phyloP scores from a whole-genome alignment of 2,113 vertebrate genomes.

The Daubentonia madagascariensis region DNA sequence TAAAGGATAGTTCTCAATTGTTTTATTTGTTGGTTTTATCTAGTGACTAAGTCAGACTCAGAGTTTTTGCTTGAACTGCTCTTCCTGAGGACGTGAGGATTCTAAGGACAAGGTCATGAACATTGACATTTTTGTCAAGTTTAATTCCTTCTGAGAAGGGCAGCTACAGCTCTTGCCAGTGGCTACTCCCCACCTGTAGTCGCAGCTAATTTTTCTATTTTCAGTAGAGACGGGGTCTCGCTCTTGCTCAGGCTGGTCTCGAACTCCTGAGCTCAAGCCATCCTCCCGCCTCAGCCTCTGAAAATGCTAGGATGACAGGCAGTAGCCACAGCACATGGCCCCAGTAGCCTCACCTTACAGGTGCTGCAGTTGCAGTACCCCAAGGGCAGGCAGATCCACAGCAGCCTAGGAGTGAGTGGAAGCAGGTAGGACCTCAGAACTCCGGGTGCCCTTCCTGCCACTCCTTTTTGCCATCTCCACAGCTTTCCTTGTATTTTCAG shows the following conservation, averaged over 20 bases:
- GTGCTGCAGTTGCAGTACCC: neutral
- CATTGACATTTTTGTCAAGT: neutral
- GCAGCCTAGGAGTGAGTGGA: accelerated
- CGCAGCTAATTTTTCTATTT: no score
- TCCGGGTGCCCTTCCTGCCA: no score
- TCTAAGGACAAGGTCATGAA: neutral
- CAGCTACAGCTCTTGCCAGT: neutral
- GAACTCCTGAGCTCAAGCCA: no score
- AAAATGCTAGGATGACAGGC: no score
- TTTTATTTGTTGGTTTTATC: neutral
- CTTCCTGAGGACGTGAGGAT: neutral
- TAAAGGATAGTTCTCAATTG: neutral
- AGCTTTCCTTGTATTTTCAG: neutral
- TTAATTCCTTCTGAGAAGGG: neutral
- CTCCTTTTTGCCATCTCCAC: neutral
- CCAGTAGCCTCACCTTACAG: neutral
- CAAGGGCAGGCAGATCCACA: neutral
- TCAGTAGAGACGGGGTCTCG: no score
- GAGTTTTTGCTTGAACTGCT: neutral
- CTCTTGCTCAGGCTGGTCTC: no score
- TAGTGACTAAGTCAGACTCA: neutral
- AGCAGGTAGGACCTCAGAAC: neutral
- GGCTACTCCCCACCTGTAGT: neutral
- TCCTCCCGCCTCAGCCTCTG: no score
- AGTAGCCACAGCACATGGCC: no score